A percentile compares a stretch with the other conserved stretches of the same genome.
Evolutionary conservation across 2,113 vertebrate species (phyloP).

Genomic region (Tympanuchus pallidicinctus): DNA sequence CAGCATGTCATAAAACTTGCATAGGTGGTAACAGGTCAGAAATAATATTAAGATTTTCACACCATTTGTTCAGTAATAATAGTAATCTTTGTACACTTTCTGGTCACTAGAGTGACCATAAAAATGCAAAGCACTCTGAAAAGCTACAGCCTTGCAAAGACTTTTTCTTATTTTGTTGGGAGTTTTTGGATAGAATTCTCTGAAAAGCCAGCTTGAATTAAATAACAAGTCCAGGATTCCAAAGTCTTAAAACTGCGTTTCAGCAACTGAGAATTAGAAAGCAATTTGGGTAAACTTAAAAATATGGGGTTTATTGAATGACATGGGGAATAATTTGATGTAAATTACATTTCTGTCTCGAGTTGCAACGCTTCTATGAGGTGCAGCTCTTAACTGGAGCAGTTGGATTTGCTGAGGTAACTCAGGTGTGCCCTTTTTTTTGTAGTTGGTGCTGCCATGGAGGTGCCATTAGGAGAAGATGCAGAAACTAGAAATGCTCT

Average conservation of each 20-base stretch:
- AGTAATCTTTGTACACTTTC: background rate
- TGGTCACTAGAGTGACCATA: background rate
- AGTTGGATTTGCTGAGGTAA: background rate
- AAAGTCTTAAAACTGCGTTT: background rate
- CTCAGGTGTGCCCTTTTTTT: background rate
- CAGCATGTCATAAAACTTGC: background rate
- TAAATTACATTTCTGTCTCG: background rate
- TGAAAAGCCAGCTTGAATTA: background rate
- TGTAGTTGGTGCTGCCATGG: background rate
- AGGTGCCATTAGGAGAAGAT: background rate
- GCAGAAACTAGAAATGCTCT: background rate
- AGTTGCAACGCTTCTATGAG: rapidly evolving
- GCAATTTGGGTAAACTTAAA: background rate
- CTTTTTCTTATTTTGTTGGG: background rate
- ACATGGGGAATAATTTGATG: background rate
- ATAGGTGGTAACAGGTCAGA: background rate
- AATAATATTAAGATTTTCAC: background rate
- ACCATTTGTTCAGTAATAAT: background rate
- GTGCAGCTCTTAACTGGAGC: rapidly evolving
- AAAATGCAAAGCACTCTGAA: background rate
- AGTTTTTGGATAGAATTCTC: background rate
- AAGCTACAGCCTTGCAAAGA: background rate
- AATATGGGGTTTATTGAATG: background rate
- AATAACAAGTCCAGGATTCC: background rate
- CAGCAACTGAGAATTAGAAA: background rate